These are phyloP conservation scores for Branchellion lobata DNA, from an alignment of 2,888 invertebrate species.

Conservation along the genomic window DNA sequence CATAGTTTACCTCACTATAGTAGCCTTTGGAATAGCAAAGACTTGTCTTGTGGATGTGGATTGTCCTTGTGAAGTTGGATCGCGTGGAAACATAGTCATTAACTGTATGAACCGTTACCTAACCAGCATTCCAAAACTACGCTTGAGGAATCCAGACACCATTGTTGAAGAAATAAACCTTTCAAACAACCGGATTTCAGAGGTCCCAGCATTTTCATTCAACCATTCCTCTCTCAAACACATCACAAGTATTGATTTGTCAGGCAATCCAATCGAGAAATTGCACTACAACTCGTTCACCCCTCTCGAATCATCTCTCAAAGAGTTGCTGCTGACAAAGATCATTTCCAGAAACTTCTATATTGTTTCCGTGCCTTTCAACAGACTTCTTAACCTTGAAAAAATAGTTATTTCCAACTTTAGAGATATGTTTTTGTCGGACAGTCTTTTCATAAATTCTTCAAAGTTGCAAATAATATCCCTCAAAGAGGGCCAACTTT, in stretches of 20 bases:
- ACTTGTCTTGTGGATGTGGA: not conserved
- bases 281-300: not conserved
- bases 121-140: not conserved
- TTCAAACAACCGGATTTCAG: not conserved
- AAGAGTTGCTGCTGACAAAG: not conserved
- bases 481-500: not conserved
- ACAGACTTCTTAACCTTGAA: slow-evolving; percentile 12
- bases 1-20: not conserved
- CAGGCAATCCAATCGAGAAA: not conserved
- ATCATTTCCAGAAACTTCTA: not conserved
- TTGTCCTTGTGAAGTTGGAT: not conserved
- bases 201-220: not conserved
- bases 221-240: not conserved
- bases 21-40: not conserved
- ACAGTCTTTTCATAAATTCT: not conserved
- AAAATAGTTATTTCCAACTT: slow-evolving; percentile 18
- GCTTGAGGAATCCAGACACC: not conserved
- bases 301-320: not conserved
- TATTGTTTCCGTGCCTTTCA: not conserved
- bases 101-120: not conserved
- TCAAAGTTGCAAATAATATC: slow-evolving; percentile 19
- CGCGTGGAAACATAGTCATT: not conserved
- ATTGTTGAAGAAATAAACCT: not conserved
- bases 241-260: not conserved
- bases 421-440: not conserved